phyloP scores from a whole-genome alignment of 2,888 invertebrate genomes.

The Campoplex nolae region DNA sequence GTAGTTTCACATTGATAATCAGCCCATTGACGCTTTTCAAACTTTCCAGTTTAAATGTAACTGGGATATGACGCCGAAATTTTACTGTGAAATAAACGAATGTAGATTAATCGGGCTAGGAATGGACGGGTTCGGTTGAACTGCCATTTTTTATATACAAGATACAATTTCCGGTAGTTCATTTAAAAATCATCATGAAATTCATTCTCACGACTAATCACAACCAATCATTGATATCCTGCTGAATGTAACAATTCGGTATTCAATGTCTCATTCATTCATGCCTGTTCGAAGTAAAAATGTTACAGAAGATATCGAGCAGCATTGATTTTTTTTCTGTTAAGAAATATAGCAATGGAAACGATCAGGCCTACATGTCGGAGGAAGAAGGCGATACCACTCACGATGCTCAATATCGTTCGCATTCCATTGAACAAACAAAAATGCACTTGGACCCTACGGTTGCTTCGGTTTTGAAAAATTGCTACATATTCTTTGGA shows the following conservation, averaged over 20 bases:
- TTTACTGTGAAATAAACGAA: no score
- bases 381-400: neutral
- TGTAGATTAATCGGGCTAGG: no score
- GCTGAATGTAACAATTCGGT: neutral
- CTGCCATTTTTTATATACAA: no score
- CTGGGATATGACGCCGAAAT: no score
- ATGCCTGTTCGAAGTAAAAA: neutral
- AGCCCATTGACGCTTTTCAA: neutral
- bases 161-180: neutral
- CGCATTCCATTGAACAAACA: neutral
- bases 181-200: neutral
- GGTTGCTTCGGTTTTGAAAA: neutral
- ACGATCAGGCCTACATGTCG: slow-evolving; percentile 55
- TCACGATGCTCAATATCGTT: neutral
- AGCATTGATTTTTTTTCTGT: neutral
- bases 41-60: neutral
- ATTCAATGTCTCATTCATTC: neutral
- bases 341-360: neutral
- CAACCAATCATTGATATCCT: neutral
- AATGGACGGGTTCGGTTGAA: no score
- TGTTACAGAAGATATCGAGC: neutral
- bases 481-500: neutral
- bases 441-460: slow-evolving; percentile 3
- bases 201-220: neutral
- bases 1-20: neutral